Base-by-base conservation (phyloP, 2,888 invertebrate species). In the Euzophera pinguis region DNA sequence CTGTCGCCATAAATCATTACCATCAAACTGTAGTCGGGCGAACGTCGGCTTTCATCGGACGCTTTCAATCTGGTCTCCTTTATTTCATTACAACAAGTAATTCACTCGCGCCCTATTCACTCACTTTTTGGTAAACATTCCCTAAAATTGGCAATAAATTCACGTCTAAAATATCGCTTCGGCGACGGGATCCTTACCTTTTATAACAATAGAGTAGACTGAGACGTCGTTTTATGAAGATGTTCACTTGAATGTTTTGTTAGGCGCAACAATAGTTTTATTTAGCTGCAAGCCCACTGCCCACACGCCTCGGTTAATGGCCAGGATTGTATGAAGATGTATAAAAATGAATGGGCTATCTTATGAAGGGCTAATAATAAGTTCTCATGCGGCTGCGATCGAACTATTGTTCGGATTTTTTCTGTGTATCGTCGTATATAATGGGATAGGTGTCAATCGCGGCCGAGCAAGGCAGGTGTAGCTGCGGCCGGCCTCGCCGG, bases 291-390 rank as follows among this genome's bases (percentile, higher is more conserved):
- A 81, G 86, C 87, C 87, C 84, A 81, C 87, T 88, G 84, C 89
- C 90, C 89, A 89, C 89, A 87, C 89, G 88, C 86, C 87, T 81
- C 69, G 71, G 75, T 80, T 89, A 90, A 90, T 90, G 84, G 89
- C 71, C 70, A 78, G 83, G 76, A 81, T 86, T 87, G 83, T 90
- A 87, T 86, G 78, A 84, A 87, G 88, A 86, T 83, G 82, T 89
- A 45, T 45, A 82, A 85, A 85, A 86, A 81, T 82, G 84, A 86
- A 86, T 81, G 75, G 84, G 69, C 75, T 70, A 69, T 70, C 72
- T 81, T 82, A 81, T 86, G 82, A 78, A 81, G 73, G 81, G 81
- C 86, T 81, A 88, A 89, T 89, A 85, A 88, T 88, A 87, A 84
- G 81, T 86, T 87, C 86, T 84, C 85, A 86, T 81, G 81, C 78